Percentiles rank a stretch among this genome's conserved stretches.
phyloP scores from a whole-genome alignment of 2,888 invertebrate genomes.

The Nymphalis urticae region DNA sequence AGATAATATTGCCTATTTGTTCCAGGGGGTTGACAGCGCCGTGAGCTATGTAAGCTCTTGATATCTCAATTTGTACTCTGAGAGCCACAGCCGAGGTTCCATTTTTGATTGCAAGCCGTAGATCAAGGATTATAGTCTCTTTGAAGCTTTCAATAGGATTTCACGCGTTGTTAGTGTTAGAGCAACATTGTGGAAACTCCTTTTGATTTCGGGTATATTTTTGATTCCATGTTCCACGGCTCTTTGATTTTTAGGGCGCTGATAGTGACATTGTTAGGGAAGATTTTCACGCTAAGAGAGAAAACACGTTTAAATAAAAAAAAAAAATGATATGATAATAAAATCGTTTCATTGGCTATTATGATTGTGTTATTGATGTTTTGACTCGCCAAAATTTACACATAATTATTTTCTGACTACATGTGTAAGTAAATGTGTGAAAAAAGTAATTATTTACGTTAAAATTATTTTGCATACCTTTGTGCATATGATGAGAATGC shows the following conservation, averaged over 20 bases:
- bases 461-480: too few species aligned
- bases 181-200: conserved; percentile 73
- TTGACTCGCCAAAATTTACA: too few species aligned
- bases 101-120: conserved; percentile 31
- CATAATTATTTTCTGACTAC: too few species aligned
- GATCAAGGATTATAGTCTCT: conserved; percentile 62
- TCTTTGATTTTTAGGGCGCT: conserved; percentile 54
- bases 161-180: conserved; percentile 77
- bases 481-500: too few species aligned
- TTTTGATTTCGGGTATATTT: conserved; percentile 78
- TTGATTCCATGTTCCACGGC: conserved; percentile 76
- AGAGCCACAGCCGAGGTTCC: conserved; percentile 14
- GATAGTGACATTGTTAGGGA: conserved; percentile 40
- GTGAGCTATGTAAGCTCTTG: conserved; percentile 36
- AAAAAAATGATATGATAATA: too few species aligned
- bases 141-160: conserved; percentile 78
- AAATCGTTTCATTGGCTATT: too few species aligned
- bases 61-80: conserved; percentile 43
- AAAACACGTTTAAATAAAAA: too few species aligned
- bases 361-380: too few species aligned
- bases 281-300: conserved; percentile 26
- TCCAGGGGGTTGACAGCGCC: conserved; percentile 46
- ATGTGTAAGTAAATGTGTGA: too few species aligned
- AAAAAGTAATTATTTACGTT: too few species aligned
- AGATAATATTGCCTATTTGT: conserved; percentile 50